These are phyloP conservation scores for Epinephelus fuscoguttatus DNA, from an alignment of 2,113 vertebrate species.

Conservation along the genomic window DNA sequence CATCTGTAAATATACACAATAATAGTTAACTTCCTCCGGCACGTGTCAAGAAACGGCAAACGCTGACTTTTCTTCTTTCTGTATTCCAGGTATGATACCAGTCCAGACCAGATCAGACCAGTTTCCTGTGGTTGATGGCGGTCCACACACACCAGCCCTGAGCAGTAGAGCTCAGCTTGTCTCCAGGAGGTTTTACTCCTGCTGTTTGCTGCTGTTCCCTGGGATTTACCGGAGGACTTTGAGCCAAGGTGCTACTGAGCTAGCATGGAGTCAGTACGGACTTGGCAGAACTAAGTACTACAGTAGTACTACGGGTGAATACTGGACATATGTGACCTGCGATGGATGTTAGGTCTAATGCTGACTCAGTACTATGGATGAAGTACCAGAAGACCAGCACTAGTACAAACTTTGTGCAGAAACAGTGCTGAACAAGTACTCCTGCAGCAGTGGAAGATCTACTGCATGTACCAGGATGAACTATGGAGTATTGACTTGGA, in stretches of 20 bases:
- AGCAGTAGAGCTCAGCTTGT: conserved; percentile 88
- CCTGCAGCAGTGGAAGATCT: conserved; percentile 41
- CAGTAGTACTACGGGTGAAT: conserved; percentile 63
- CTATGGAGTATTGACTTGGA: conserved; percentile 68
- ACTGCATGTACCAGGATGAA: conserved; percentile 56
- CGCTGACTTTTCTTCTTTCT: neutral
- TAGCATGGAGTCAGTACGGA: conserved; percentile 47
- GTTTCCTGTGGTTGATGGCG: conserved; percentile 52
- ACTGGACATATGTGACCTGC: conserved; percentile 54
- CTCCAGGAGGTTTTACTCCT: conserved; percentile 93
- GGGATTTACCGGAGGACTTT: conserved; percentile 77
- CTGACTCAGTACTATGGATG: conserved; percentile 58
- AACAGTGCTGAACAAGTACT: conserved; percentile 47
- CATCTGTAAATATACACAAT: neutral
- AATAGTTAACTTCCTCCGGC: neutral
- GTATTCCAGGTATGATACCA: conserved; percentile 90
- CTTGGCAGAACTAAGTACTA: conserved; percentile 68
- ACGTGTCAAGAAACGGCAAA: neutral
- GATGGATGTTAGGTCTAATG: conserved; percentile 54
- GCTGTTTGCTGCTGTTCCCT: conserved; percentile 97
- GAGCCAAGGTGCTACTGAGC: conserved; percentile 73
- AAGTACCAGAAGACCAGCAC: conserved; percentile 44
- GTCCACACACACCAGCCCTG: conserved; percentile 80
- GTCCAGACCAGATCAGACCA: conserved; percentile 49
- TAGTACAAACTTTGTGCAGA: conserved; percentile 58